Evolutionary conservation across 2,797 vertebrate species (phyloP), one percentile per base, ranked within the genome.

Genomic region (Furcifer pardalis): DNA sequence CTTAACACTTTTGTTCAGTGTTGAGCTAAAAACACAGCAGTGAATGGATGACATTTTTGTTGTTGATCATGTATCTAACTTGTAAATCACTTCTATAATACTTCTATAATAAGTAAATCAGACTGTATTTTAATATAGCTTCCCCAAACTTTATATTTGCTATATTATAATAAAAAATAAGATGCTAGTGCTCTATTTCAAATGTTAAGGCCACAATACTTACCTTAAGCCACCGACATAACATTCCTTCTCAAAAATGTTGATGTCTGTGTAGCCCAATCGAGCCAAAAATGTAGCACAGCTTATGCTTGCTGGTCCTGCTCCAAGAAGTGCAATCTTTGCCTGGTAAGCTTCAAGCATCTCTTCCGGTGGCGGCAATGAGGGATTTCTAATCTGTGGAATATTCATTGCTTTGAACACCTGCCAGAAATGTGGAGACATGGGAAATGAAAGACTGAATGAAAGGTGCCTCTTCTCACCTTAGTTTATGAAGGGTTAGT

Each of bases 351-450:
- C 95, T 87, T 95, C 92, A 32, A 97, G 96, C 97, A 98, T 97
- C 68, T 97, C 93, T 89, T 96, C 94, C 1, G 91, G 83, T 77
- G 96, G 94, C 65, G 96, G 97, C 63, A 99, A 95, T 7, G 94
- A 94, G 44, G 97, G 98, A 90, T 96, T 97, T 90, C 97, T 96
- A 90, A 98, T 95, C 89, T 99, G 98, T 91, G 97, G 95, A 79
- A 99, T 97, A 76, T 97, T 97, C 98, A 99, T 99, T 89, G 96
- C 97, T 95, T 97, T 97, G 91, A 99, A 99, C 42, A 99, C 96
- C 98, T 99, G 89, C 10, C 37, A 68, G 69, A 44, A 74, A 5
- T 75, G 94, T 92, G 93, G 35, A 77, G 13, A 72, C 74, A 40
- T 76, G 4, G 76, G 94, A 92, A 93, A 46, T 78, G 17, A 27